phyloP scores from a whole-genome alignment of 2,113 vertebrate genomes.

The Heterotis niloticus region DNA sequence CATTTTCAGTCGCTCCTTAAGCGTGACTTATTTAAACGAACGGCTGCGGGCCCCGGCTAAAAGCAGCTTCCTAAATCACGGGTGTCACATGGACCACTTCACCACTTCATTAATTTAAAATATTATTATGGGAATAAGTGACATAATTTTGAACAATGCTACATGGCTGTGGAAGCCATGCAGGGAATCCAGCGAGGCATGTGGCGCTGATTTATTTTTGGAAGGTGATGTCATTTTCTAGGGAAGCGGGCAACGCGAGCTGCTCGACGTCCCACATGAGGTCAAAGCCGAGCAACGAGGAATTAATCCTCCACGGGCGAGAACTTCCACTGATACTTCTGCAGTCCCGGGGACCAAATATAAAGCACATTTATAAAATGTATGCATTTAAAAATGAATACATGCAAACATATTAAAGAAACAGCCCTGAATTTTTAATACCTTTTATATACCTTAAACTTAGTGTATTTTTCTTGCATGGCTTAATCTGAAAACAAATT shows the following conservation, averaged over 20 bases:
- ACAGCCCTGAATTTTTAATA: too few relatives aligned
- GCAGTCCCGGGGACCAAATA: too few relatives aligned
- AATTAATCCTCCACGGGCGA: too few relatives aligned
- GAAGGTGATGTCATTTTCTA: conserved; percentile 30
- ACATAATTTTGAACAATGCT: conserved; percentile 89
- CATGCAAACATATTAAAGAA: too few relatives aligned
- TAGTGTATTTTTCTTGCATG: too few relatives aligned
- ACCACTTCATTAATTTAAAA: conserved; percentile 95
- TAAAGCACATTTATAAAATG: too few relatives aligned
- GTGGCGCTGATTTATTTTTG: background rate
- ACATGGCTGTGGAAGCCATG: conserved; percentile 74
- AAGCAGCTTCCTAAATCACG: conserved; percentile 83
- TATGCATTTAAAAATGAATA: too few relatives aligned
- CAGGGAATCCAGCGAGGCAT: background rate
- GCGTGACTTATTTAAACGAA: conserved; percentile 78
- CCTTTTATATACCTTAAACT: too few relatives aligned
- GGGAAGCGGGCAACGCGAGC: background rate
- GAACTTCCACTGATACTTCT: too few relatives aligned
- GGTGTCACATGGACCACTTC: conserved; percentile 75
- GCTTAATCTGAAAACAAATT: too few relatives aligned
- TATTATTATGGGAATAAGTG: conserved; percentile 84
- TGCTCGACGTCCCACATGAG: too few relatives aligned
- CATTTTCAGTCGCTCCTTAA: conserved; percentile 84
- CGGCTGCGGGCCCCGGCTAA: conserved; percentile 83
- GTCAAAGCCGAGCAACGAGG: too few relatives aligned